Base-by-base conservation (phyloP, 2,888 invertebrate genomes). In the Hydropsyche betteni region DNA sequence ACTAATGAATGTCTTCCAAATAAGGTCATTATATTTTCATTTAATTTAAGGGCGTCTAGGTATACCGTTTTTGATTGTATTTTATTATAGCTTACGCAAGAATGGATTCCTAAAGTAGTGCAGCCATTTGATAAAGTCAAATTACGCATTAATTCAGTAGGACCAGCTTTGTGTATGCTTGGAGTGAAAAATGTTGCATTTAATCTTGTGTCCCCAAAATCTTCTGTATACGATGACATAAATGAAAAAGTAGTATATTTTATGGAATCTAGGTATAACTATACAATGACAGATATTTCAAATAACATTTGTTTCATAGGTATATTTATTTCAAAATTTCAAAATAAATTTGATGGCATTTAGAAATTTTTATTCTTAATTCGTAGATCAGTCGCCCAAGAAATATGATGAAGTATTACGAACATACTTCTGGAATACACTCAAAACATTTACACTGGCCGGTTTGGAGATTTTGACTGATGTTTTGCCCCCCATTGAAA, bases 1-100 rank as follows among this genome's bases (percentile, higher is more conserved):
- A 86, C 90, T 80, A 85, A 88, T 5, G 87, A 88, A 50, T 90
- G 90, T 81, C 89, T 90, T 80, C 84, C 83, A 10, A 89, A 90
- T 81, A 87, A 89, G 86, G 91, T 90, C 81, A 80, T 81, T 52
- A 75, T 58, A 75, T 12, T 12, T 69, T 58, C 12, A 38, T 51
- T 50, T 4, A 16, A 2, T 44, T 8, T 24, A 24, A n/a, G n/a
- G n/a, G n/a, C n/a, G n/a, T n/a, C n/a, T 24, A 34, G 36, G 38
- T 14, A 68, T 24, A 24, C 24, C 2, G 2, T 24, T 24, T 24
- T 24, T 24, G 1, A 24, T 24, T 24, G 24, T 24, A n/a, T 33
- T 68, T 50, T 75, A 38, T 68, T 69, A 10, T 80, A 87, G 87
- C 86, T 85, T 12, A 85, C 86, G 81, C 76, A 76, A 61, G 75